Conservation (phyloP, 2,113 vertebrate species). For the Oreocharis arfaki region DNA sequence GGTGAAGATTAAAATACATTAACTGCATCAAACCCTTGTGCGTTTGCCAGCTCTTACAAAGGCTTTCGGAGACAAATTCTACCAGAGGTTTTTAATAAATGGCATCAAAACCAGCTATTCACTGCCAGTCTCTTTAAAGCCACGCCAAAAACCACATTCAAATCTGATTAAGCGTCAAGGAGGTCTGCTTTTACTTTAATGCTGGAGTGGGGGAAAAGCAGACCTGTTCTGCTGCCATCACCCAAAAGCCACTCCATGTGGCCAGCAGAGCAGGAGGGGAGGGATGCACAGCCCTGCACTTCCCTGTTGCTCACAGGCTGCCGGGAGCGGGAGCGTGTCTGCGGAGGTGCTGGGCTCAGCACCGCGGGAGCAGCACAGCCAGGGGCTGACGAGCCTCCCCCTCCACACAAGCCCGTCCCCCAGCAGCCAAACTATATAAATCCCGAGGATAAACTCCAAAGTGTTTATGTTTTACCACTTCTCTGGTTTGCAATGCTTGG, state of each 20-base stretch:
- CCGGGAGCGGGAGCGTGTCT: fast-evolving
- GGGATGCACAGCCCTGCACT: neutral
- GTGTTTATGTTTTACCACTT: constrained; percentile 65
- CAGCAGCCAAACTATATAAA: constrained; percentile 7
- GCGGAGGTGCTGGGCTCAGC: fast-evolving
- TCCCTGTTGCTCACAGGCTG: neutral
- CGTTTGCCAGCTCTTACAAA: constrained; percentile 75
- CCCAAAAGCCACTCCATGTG: neutral
- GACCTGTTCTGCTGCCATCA: neutral
- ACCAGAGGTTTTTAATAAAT: constrained; percentile 74
- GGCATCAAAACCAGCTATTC: constrained; percentile 74
- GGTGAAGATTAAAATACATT: constrained; percentile 59
- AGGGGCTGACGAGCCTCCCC: neutral
- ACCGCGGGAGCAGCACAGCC: fast-evolving
- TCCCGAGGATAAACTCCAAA: constrained; percentile 34
- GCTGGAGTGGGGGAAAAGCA: neutral
- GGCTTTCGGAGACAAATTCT: constrained; percentile 74
- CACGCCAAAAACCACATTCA: constrained; percentile 71
- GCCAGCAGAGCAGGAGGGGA: neutral
- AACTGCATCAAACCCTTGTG: constrained; percentile 69
- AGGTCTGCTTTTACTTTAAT: constrained; percentile 73
- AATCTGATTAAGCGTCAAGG: constrained; percentile 73
- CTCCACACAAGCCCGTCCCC: neutral
- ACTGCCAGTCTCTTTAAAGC: constrained; percentile 76
- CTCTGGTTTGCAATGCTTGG: constrained; percentile 45